Conservation (phyloP, 2,113 vertebrate species). For the Hippocampus abdominalis region DNA sequence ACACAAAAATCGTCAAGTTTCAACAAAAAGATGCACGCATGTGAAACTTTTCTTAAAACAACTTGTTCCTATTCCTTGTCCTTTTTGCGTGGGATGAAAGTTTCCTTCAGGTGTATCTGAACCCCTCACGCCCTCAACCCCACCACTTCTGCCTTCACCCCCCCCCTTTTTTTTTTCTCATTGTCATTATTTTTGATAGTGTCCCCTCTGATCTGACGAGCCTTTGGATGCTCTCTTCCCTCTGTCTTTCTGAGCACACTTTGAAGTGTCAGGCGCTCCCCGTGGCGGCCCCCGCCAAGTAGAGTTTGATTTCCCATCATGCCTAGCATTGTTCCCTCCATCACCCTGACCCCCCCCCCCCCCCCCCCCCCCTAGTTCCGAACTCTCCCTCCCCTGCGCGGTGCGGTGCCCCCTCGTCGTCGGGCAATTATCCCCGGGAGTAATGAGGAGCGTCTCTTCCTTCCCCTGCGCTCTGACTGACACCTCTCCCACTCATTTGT, state of each 20-base stretch:
- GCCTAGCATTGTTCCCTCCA: constrained; percentile 60
- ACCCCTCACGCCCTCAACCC: constrained; percentile 29
- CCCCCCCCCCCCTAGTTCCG: constrained; percentile 47
- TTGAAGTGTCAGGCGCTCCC: constrained; percentile 72
- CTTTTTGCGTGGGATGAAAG: constrained; percentile 75
- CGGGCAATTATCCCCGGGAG: constrained; percentile 74
- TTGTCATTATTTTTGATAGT: constrained; percentile 76
- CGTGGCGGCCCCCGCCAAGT: constrained; percentile 62
- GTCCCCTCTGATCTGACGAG: constrained; percentile 70
- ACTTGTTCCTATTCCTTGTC: constrained; percentile 55
- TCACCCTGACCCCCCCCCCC: constrained; percentile 52
- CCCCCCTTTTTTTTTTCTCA: constrained; percentile 31
- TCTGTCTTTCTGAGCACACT: constrained; percentile 53
- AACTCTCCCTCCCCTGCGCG: constrained; percentile 51
- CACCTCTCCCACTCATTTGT: constrained; percentile 80
- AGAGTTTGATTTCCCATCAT: constrained; percentile 74
- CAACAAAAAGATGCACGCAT: constrained; percentile 56
- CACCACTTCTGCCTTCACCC: constrained; percentile 12
- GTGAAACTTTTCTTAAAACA: constrained; percentile 73
- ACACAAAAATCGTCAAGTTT: constrained; percentile 61
- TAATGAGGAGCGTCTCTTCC: constrained; percentile 73
- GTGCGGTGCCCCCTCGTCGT: constrained; percentile 60
- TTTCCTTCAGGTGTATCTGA: constrained; percentile 65
- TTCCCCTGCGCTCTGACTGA: constrained; percentile 63
- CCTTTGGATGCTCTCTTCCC: constrained; percentile 59